phyloP scores from a whole-genome alignment of 2,888 invertebrate genomes.

The Apomyelois bistriatella region DNA sequence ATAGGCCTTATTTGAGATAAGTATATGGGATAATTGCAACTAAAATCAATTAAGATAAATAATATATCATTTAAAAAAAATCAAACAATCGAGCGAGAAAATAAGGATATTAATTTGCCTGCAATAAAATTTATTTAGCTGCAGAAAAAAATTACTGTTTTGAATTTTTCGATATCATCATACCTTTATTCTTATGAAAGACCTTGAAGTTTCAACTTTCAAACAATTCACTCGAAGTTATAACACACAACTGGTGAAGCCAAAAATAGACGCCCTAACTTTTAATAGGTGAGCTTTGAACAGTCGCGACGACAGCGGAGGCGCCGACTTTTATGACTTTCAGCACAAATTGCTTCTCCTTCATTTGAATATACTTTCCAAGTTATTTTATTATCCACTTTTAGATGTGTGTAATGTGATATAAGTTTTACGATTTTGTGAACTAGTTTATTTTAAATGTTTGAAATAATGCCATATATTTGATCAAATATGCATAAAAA shows the following conservation, averaged over 20 bases:
- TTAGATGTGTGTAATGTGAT: neutral
- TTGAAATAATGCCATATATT: neutral
- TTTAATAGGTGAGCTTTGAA: constrained; percentile 37
- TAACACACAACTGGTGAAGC: constrained; percentile 31
- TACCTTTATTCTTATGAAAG: neutral
- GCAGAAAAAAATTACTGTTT: too few species aligned
- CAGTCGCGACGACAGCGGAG: constrained; percentile 42
- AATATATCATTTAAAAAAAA: too few species aligned
- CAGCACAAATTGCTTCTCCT: constrained; percentile 45
- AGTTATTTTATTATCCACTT: constrained; percentile 19
- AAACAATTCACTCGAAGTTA: constrained; percentile 26
- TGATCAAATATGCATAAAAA: too few species aligned
- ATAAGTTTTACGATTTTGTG: neutral
- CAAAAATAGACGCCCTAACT: constrained; percentile 47
- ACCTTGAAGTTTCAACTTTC: constrained; percentile 15
- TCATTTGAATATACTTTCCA: constrained; percentile 28
- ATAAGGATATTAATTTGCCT: too few species aligned
- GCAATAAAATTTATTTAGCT: too few species aligned
- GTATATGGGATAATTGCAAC: too few species aligned
- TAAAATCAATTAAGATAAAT: too few species aligned
- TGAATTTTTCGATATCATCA: too few species aligned
- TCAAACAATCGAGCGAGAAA: too few species aligned
- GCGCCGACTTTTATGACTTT: constrained; percentile 42
- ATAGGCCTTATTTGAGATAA: too few species aligned
- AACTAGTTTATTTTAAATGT: neutral